Evolutionary conservation across 2,113 vertebrate species (phyloP), one percentile per base, ranked within the genome.

Genomic region (Nothocercus nigrocapillus): DNA sequence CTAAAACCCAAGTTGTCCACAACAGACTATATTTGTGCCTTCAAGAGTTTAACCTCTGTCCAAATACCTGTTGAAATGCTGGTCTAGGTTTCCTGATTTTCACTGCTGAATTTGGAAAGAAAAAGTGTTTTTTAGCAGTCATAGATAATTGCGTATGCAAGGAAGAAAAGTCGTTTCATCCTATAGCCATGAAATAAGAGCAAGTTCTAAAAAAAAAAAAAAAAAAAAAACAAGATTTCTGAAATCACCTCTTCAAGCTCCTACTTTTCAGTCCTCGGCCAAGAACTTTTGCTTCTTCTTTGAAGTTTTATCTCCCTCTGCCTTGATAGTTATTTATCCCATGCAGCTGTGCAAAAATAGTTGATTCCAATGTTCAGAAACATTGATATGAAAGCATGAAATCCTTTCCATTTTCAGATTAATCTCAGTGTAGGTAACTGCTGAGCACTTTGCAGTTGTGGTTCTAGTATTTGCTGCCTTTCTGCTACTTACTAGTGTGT

Each of bases 141-240:
- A 14, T 16, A 67, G 64, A 13, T 27, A 62, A 21, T 38, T 78
- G 75, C 67, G 38, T 66, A 47, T 85, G 72, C 67, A 76, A 59
- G 36, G 59, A 74, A 77, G 61, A 47, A 87, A 89, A 87, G 51
- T 56, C n/a, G 24, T 73, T 85, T 54, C 40, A 67, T 62, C 16
- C 8, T 6, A 9, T 49, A 68, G 51, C 51, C 87, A 42, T 7
- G 5, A 84, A 72, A 68, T 9, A 69, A 63, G 56, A 67, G 66
- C 16, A 4, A 4, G 10, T 36, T 76, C 15, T 72, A n/a, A n/a
- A n/a, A n/a, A n/a, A n/a, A n/a, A 36, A 59, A 69, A 70, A 89
- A 72, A 45, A 15, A 22, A 32, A 61, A 10, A 21, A 18, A 27
- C 15, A 18, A 42, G 36, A 4, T 7, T 21, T 90, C 27, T 4